These are phyloP conservation scores for Stegastes partitus DNA, from an alignment of 2,113 vertebrate genomes.

Conservation along the genomic window DNA sequence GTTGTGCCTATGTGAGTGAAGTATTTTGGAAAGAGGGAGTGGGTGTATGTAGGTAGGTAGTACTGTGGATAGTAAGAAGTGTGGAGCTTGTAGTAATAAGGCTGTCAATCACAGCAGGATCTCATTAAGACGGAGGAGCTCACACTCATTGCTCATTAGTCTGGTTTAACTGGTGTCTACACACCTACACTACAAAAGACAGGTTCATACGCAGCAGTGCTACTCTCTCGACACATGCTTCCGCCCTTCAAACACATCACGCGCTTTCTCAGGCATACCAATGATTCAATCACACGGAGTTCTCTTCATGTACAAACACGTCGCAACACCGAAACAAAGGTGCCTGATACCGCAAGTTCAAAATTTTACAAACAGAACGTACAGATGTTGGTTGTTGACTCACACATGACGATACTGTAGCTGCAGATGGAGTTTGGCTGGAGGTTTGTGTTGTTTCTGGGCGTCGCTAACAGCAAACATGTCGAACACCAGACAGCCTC, in stretches of 20 bases:
- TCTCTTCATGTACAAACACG: too few relatives aligned
- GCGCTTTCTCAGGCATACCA: too few relatives aligned
- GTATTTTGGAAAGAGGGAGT: slow-evolving; percentile 16
- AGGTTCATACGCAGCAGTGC: slow-evolving; percentile 5
- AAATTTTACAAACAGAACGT: too few relatives aligned
- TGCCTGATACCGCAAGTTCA: too few relatives aligned
- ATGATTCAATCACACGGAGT: too few relatives aligned
- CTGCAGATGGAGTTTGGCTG: too few relatives aligned
- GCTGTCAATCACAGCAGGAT: slow-evolving; percentile 68
- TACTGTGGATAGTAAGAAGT: slow-evolving; percentile 12
- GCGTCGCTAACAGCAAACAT: too few relatives aligned
- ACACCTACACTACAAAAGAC: slow-evolving; percentile 34
- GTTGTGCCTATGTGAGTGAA: too few relatives aligned
- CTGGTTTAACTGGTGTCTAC: slow-evolving; percentile 58
- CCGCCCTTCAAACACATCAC: not conserved
- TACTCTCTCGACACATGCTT: not conserved
- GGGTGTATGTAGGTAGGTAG: slow-evolving; percentile 31
- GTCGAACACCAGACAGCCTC: not conserved
- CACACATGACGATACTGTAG: too few relatives aligned
- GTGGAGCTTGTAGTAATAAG: slow-evolving; percentile 60
- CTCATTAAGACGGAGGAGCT: slow-evolving; percentile 71
- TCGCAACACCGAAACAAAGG: too few relatives aligned
- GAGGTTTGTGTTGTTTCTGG: not conserved
- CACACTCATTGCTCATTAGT: slow-evolving; percentile 64
- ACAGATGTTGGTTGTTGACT: too few relatives aligned